A percentile compares a stretch with the other conserved stretches of the same genome.
Evolutionary conservation across 2,888 invertebrate species (phyloP).

Genomic region (Perithous albicinctus): DNA sequence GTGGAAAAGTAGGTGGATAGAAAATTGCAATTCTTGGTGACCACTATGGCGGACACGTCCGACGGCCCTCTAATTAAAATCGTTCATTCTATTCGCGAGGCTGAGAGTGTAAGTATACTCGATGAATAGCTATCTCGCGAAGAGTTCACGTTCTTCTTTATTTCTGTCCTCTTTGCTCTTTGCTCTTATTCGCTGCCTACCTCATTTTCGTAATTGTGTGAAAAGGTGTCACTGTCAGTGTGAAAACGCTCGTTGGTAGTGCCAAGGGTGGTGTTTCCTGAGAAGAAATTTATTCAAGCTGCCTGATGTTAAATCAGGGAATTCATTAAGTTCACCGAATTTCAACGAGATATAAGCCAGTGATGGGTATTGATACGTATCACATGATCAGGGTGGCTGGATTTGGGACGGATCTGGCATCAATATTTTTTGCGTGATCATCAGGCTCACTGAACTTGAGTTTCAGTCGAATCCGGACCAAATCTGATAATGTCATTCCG

Average conservation of each 20-base stretch:
- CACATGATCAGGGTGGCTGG: too few relatives aligned
- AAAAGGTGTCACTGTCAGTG: background rate
- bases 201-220: slow-evolving; percentile 32
- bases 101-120: background rate
- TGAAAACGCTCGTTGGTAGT: background rate
- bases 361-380: too few relatives aligned
- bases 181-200: background rate
- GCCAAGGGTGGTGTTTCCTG: background rate
- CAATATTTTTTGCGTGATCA: too few relatives aligned
- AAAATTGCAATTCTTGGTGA: slow-evolving; percentile 57
- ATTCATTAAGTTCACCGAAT: too few relatives aligned
- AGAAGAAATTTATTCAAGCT: too few relatives aligned
- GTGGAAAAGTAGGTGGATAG: slow-evolving; percentile 15
- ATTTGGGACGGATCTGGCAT: too few relatives aligned
- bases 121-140: slow-evolving; percentile 33
- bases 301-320: too few relatives aligned
- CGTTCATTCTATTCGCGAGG: slow-evolving; percentile 22
- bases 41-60: slow-evolving; percentile 45
- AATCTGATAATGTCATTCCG: too few relatives aligned
- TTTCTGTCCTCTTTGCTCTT: background rate
- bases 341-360: too few relatives aligned
- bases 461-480: too few relatives aligned
- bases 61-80: slow-evolving; percentile 57
- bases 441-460: too few relatives aligned
- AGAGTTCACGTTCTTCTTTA: background rate